Base-by-base conservation (phyloP, 2,888 invertebrate genomes). In the Oscheius myriophilus region DNA sequence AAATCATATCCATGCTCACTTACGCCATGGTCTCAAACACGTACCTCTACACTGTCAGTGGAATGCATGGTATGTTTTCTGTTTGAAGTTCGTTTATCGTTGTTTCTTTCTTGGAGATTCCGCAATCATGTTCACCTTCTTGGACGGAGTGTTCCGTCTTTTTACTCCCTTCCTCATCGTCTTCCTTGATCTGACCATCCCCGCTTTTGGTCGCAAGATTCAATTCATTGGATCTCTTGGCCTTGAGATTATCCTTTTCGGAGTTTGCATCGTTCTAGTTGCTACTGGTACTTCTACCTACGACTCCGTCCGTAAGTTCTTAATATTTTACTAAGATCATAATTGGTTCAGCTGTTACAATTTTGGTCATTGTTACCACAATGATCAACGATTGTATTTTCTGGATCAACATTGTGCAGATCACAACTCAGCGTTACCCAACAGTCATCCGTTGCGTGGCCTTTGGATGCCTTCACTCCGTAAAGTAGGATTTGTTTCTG, bases 381-480 rank as follows among this genome's bases (percentile, higher is more conserved):
- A 82, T 82, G 83, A 82, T 83, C 71, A 83, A 82, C 55, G 83
- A 82, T 63, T 80, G 82, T 54, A 67, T 80, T 12, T 82, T 84
- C 71, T 82, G 82, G 82, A 84, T 84, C 73, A 83, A 83, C 69
- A 84, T 84, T 33, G 74, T 84, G 42, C 83, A 76, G 59, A 76
- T 80, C 23, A 84, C 83, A 3, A 76, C 83, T 21, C 83, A 80
- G 67, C 61, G 81, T 21, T 84, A 85, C 54, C 84, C 84, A 9
- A 84, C 84, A 11, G 84, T 84, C 43, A 81, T 84, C 57, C 69
- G 84, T 54, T 82, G 83, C 59, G 72, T 82, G 43, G 84, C 84
- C 11, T 85, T 84, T 67, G 84, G 84, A 39, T 81, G 74, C 58
- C 69, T 84, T 26, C 82, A 84, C 51, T 72, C 78, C 1, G 72